Percentiles rank a stretch among this genome's conserved stretches.
Conservation (phyloP, 2,113 vertebrate species). For the Archilochus colubris region DNA sequence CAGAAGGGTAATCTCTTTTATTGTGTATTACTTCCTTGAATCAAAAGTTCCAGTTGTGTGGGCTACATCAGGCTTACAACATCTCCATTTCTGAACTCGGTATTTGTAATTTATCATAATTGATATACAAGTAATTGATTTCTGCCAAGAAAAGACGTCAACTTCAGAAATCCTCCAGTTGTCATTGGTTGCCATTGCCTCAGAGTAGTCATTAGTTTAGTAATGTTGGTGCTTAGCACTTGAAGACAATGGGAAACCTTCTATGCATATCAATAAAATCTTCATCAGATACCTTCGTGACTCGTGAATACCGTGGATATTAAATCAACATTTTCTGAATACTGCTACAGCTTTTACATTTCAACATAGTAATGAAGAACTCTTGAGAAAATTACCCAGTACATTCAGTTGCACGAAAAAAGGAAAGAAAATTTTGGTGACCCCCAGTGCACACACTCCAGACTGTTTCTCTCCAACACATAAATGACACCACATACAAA, state of each 20-base stretch:
- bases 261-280: not conserved
- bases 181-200: not conserved
- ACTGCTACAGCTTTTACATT: not conserved
- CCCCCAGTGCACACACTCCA: not conserved
- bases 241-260: not conserved
- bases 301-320: not conserved
- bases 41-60: not conserved
- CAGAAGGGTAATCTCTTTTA: not conserved
- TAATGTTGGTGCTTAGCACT: not conserved
- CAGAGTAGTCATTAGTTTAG: not conserved
- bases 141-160: not conserved
- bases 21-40: not conserved
- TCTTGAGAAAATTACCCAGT: not conserved
- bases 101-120: constrained; percentile 3
- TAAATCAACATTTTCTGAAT: not conserved
- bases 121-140: not conserved
- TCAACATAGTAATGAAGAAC: not conserved
- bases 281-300: not conserved
- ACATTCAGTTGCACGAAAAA: not conserved
- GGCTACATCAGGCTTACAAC: not conserved
- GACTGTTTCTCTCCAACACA: not conserved
- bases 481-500: not conserved
- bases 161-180: not conserved
- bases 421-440: not conserved
- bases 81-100: not conserved